Evolutionary conservation across 2,797 vertebrate genomes (phyloP).

Genomic region (Bucorvus abyssinicus): DNA sequence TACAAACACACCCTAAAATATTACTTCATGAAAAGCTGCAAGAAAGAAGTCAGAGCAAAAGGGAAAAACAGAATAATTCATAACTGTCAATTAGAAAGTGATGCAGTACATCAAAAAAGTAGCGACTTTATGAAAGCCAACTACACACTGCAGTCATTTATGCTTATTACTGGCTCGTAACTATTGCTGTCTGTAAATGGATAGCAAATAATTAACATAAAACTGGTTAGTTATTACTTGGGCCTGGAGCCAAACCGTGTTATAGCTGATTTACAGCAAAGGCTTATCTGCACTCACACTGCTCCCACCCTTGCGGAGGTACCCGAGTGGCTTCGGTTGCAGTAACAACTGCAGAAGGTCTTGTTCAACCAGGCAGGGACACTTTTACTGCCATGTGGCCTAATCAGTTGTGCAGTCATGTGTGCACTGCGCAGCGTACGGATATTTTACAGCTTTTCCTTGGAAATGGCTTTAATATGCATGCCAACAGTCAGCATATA

Average conservation of each 20-base stretch:
- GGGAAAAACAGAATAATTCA: not conserved
- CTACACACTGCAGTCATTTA: not conserved
- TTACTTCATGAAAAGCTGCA: not conserved
- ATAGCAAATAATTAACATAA: slow-evolving; percentile 64
- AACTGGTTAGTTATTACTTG: slow-evolving; percentile 46
- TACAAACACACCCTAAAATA: not conserved
- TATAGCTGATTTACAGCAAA: slow-evolving; percentile 24
- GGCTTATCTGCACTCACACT: not conserved
- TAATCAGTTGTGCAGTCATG: slow-evolving; percentile 10
- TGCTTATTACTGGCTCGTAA: not conserved
- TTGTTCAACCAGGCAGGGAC: not conserved
- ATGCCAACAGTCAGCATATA: slow-evolving; percentile 18
- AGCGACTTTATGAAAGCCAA: not conserved
- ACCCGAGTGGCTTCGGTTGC: not conserved
- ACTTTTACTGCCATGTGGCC: slow-evolving; percentile 30
- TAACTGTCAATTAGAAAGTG: not conserved
- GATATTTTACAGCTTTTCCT: slow-evolving; percentile 37
- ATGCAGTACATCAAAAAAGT: not conserved
- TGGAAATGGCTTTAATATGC: slow-evolving; percentile 26
- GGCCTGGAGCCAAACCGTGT: slow-evolving; percentile 14
- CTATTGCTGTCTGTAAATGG: not conserved
- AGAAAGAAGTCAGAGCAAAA: slow-evolving; percentile 16
- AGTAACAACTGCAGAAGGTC: not conserved
- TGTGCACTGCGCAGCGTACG: not conserved
- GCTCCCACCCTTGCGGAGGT: not conserved